phyloP scores from a whole-genome alignment of 1,140 invertebrate genomes.

The Drosophila hydei region DNA sequence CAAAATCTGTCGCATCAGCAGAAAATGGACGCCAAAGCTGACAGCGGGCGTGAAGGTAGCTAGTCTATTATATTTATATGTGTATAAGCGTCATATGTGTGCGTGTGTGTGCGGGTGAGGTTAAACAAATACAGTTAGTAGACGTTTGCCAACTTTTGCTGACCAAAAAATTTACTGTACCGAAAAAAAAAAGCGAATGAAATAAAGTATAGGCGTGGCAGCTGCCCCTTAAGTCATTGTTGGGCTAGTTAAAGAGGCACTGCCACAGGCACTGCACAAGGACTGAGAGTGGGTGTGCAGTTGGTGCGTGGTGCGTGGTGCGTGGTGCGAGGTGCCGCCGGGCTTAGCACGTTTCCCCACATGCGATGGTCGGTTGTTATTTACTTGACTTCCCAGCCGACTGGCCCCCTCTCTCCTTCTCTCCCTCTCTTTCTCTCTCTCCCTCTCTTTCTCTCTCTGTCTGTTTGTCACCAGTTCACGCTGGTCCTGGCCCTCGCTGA shows the following conservation, averaged over 20 bases:
- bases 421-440: neutral
- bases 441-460: neutral
- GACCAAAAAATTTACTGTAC: constrained; percentile 45
- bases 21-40: constrained; percentile 32
- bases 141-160: constrained; percentile 65
- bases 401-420: neutral
- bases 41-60: neutral
- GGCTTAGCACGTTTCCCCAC: constrained; percentile 50
- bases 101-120: constrained; percentile 18
- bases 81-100: neutral
- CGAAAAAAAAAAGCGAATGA: neutral
- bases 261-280: no score
- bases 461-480: neutral
- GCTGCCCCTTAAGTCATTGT: constrained; percentile 3
- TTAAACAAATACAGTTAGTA: constrained; percentile 71
- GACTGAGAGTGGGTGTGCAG: neutral
- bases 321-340: neutral
- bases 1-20: constrained; percentile 77
- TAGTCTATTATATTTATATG: constrained; percentile 49
- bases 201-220: constrained; percentile 4
- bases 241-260: neutral
- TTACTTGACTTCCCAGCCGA: constrained; percentile 15
- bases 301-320: neutral
- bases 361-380: constrained; percentile 62
- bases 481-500: neutral